Base-by-base conservation (phyloP, 2,888 invertebrate genomes). In the Tetragnatha montana region DNA sequence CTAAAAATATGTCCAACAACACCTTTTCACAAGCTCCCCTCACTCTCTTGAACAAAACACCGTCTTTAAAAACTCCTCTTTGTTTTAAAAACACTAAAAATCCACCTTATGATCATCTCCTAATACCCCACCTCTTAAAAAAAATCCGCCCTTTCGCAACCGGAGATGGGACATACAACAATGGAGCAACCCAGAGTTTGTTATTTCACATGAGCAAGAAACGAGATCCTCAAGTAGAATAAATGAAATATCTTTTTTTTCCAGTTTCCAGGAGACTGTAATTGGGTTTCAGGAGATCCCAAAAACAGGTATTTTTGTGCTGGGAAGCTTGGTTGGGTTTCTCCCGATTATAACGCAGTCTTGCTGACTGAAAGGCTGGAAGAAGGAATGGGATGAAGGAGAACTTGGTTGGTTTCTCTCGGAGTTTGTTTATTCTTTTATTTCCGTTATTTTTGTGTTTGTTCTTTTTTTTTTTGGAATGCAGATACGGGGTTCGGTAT, bases 251-350 rank as follows among this genome's bases (percentile, higher is more conserved):
- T 60, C 10, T 2, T 60, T 22, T 78, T 60, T 17, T 60, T 50
- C 19, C 50, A 60, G 68, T 78, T 78, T 78, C 19, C 51, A 51
- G 19, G 19, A 12, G 78, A 50, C 35, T 60, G 21, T 78, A 78
- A 78, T 78, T 78, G 78, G 78, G 78, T 78, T 78, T 78, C 78
- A 78, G 22, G 60, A 75, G 21, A 4, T 10, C 60, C 8, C 60
- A 49, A 60, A 14, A 78, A 78, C 22, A 78, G 60, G 22, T 78
- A 78, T 60, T 35, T 2, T 35, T 68, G 21, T 68, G 60, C 12
- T 19, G 22, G 17, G 60, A 8, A 22, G 22, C 21, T 19, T 17
- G 14, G 60, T 60, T 68, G 49, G 35, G 51, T 78, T 78, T 78
- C 17, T 4, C 7, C 14, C 47, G 35, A 75, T 75, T 75, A 75